Base-by-base conservation (phyloP, 2,888 invertebrate species). In the Cataglyphis rosenhaueri region DNA sequence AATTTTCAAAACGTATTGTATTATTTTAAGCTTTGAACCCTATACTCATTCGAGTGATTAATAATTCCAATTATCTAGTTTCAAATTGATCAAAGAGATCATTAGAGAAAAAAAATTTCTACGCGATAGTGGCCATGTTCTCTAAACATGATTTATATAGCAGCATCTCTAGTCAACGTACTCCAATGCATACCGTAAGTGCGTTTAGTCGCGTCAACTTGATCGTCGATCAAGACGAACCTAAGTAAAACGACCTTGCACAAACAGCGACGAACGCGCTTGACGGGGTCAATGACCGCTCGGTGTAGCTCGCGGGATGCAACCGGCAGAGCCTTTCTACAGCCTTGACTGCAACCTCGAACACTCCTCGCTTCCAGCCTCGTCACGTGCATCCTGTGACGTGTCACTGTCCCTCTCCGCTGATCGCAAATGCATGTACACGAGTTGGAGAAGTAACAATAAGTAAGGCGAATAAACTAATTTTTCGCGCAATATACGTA, bases 341-440 rank as follows among this genome's bases (percentile, higher is more conserved):
- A 92, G 90, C 92, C 92, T 92, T 92, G 92, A 92, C 92, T 90
- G 89, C 88, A 91, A 91, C 91, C 91, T 92, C 91, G 88, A 87
- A 70, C 57, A 32, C 32, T 21, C 35, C 52, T 75, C 59, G 79
- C 75, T 65, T 61, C 57, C 64, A 75, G 52, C 74, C 25, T 74
- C 61, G 79, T 86, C 84, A 82, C 87, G 89, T 86, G 84, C 81
- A 66, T 79, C 78, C 84, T 79, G 83, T 84, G 82, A 85, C 85
- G 71, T 81, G 74, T 88, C 61, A 76, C 74, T 86, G 68, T 84
- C 79, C 64, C 66, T 71, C 82, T 74, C 21, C 41, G 38, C 44
- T 29, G 44, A 62, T 44, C 62, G 35, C 64, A 35, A 64, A 75
- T 75, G 52, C 35, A 1, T 25, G 75, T 5, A 15, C 38, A 10